These are phyloP conservation scores for Drosophila longiperda DNA, from an alignment of 2,888 invertebrate genomes.

Conservation along the genomic window DNA sequence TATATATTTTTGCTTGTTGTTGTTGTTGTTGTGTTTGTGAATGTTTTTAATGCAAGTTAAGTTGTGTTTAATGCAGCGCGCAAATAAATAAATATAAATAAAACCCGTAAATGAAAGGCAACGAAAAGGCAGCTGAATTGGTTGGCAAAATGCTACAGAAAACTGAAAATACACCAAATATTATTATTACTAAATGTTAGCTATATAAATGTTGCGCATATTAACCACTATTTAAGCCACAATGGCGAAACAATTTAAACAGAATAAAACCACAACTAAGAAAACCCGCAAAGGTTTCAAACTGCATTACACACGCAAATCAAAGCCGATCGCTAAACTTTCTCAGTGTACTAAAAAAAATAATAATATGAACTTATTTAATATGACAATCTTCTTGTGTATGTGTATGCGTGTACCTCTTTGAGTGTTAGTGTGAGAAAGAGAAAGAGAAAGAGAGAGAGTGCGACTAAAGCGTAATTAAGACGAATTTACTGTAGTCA, in stretches of 20 bases:
- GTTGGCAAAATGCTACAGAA: slow-evolving; percentile 20
- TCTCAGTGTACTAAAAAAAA: slow-evolving; percentile 40
- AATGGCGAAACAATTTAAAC: slow-evolving; percentile 28
- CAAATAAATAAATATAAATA: slow-evolving; percentile 27
- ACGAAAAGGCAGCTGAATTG: slow-evolving; percentile 48
- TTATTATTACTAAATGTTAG: slow-evolving; percentile 38
- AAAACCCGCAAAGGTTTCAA: slow-evolving; percentile 65
- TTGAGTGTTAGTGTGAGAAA: slow-evolving; percentile 26
- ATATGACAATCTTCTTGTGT: slow-evolving; percentile 67
- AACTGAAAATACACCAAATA: slow-evolving; percentile 21
- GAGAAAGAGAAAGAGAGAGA: slow-evolving; percentile 11
- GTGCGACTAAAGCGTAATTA: slow-evolving; percentile 72
- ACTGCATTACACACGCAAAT: slow-evolving; percentile 20
- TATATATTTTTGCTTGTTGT: slow-evolving; percentile 54
- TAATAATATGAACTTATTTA: slow-evolving; percentile 42
- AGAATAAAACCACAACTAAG: slow-evolving; percentile 28
- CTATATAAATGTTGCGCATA: slow-evolving; percentile 43
- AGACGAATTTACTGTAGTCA: slow-evolving; percentile 77
- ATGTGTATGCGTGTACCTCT: slow-evolving; percentile 19
- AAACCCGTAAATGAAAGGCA: slow-evolving; percentile 54
- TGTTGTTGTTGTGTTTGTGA: slow-evolving; percentile 55
- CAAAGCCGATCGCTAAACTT: slow-evolving; percentile 35
- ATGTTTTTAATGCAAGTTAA: slow-evolving; percentile 54
- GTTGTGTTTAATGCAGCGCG: slow-evolving; percentile 28
- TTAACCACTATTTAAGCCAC: slow-evolving; percentile 35